Percentiles rank a stretch among this genome's conserved stretches.
These are phyloP conservation scores for Ptyas mucosa DNA, from an alignment of 2,113 vertebrate species.

Conservation along the genomic window DNA sequence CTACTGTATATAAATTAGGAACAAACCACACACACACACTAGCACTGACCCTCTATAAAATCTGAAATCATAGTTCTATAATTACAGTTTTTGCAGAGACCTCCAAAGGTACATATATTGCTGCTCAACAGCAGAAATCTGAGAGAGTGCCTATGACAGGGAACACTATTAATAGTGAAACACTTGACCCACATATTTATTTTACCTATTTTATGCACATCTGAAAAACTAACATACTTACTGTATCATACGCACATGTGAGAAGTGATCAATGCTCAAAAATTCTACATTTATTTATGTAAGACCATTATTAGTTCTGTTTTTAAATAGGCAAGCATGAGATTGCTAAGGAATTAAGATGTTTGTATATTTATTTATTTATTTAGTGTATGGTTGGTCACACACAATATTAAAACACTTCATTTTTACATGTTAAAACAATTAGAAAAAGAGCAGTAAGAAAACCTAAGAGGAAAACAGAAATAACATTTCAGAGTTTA, in stretches of 20 bases:
- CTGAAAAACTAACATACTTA: background rate
- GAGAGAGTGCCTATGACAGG: background rate
- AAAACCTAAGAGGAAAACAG: too few species aligned
- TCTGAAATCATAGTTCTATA: background rate
- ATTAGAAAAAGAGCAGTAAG: too few species aligned
- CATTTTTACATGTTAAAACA: too few species aligned
- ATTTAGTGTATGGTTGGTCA: too few species aligned
- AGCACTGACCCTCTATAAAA: background rate
- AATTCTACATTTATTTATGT: background rate
- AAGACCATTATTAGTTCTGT: background rate
- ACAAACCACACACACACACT: background rate
- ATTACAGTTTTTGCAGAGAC: background rate
- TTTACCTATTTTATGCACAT: background rate
- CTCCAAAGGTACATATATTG: background rate
- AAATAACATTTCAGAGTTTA: too few species aligned
- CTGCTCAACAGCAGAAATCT: background rate
- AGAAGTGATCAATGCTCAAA: background rate
- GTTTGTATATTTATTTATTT: background rate
- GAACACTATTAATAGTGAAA: background rate
- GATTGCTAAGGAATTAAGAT: background rate
- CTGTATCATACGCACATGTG: background rate
- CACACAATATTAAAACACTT: too few species aligned
- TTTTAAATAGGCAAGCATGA: background rate
- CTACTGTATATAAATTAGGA: background rate
- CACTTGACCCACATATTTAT: background rate